Evolutionary conservation across 23 tunicate species (phyloP).

Genomic region (Clavelina lepadiformis): DNA sequence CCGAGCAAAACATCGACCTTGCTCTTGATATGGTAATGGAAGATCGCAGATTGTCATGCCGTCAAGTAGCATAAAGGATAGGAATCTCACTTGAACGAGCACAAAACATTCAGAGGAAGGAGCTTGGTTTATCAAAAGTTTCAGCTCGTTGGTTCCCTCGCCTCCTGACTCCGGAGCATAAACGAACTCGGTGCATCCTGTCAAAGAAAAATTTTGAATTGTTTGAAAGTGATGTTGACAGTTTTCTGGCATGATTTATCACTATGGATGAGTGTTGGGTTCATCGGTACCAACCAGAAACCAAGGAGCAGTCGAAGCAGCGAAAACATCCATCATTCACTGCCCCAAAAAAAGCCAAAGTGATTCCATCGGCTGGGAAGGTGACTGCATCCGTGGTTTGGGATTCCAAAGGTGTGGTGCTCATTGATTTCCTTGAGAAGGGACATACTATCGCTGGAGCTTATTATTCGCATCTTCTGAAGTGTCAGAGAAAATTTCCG

Average conservation of each 20-base stretch:
- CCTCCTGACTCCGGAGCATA: neutral
- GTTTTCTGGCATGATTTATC: constrained; percentile 3
- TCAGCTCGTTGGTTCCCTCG: too few species aligned
- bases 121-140: too few species aligned
- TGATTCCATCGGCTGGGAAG: neutral
- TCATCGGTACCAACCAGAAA: constrained; percentile 15
- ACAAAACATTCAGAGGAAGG: too few species aligned
- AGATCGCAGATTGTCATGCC: neutral
- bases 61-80: neutral
- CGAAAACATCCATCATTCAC: constrained; percentile 10
- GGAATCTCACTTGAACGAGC: neutral
- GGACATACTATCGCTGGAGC: constrained; percentile 2
- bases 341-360: constrained; percentile 17
- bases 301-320: constrained; percentile 22
- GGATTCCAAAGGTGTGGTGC: constrained; percentile 6
- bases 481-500: neutral
- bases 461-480: neutral
- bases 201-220: too few species aligned
- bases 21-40: neutral
- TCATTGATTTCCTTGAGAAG: constrained; percentile 8
- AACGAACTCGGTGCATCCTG: neutral
- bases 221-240: too few species aligned
- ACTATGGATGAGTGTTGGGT: constrained; percentile 17
- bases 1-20: constrained; percentile 2
- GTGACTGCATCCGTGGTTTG: constrained; percentile 11